phyloP scores from a whole-genome alignment of 1,140 invertebrate species.

The Oryzaephilus surinamensis region DNA sequence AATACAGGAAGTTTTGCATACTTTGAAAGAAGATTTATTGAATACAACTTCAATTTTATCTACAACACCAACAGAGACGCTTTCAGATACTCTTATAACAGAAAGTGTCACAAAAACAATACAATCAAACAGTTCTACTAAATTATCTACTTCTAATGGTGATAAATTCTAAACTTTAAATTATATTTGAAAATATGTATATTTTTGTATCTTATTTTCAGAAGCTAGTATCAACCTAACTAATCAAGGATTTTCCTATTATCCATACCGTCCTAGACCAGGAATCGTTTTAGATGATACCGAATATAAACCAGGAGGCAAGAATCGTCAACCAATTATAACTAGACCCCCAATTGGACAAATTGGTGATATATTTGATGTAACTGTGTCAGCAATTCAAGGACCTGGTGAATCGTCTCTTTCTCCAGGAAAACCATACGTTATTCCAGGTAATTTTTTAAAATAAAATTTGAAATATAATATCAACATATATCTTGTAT shows the following conservation, averaged over 20 bases:
- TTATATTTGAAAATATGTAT: too few relatives aligned
- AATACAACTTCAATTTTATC: slow-evolving; percentile 12
- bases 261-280: slow-evolving; percentile 58
- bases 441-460: slow-evolving; percentile 40
- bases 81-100: slow-evolving; percentile 1
- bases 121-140: slow-evolving; percentile 1
- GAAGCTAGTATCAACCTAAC: too few relatives aligned
- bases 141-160: too few relatives aligned
- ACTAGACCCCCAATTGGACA: slow-evolving; percentile 33
- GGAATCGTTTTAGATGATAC: slow-evolving; percentile 75
- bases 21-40: slow-evolving; percentile 16
- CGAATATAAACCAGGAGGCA: slow-evolving; percentile 56
- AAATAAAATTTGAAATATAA: not conserved
- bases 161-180: too few relatives aligned
- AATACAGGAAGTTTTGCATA: slow-evolving; percentile 24
- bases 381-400: slow-evolving; percentile 78
- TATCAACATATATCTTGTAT: not conserved
- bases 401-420: slow-evolving; percentile 52
- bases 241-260: slow-evolving; percentile 20
- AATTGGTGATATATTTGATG: slow-evolving; percentile 72
- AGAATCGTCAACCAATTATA: slow-evolving; percentile 29
- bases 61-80: slow-evolving; percentile 7
- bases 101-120: slow-evolving; percentile 10
- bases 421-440: slow-evolving; percentile 39
- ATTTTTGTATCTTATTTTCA: too few relatives aligned